A percentile compares a stretch with the other conserved stretches of the same genome.
Conservation (phyloP, 2,888 invertebrate species). For the Eustalomyia histrio region DNA sequence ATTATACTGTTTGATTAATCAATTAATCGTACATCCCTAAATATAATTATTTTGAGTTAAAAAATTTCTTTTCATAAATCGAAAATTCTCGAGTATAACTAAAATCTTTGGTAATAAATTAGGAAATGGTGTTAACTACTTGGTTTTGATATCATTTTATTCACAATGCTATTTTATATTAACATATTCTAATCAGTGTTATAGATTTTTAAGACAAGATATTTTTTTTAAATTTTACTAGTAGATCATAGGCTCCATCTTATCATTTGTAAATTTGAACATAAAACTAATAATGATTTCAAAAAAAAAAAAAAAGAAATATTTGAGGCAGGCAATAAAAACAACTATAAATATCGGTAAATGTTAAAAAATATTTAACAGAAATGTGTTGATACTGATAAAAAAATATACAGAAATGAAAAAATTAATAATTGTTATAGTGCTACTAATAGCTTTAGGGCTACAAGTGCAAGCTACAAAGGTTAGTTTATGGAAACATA, state of each 20-base stretch:
- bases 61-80: too few relatives aligned
- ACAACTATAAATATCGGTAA: not conserved
- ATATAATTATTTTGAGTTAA: too few relatives aligned
- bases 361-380: not conserved
- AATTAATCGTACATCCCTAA: too few relatives aligned
- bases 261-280: not conserved
- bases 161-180: not conserved
- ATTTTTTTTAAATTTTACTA: not conserved
- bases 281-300: not conserved
- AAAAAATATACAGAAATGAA: constrained; percentile 1
- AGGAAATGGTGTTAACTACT: too few relatives aligned
- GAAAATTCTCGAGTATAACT: too few relatives aligned
- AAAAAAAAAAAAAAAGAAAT: not conserved
- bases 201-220: not conserved
- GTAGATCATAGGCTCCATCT: not conserved
- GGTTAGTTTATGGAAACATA: not conserved
- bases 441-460: not conserved
- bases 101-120: too few relatives aligned
- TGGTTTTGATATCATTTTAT: too few relatives aligned
- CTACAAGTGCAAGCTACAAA: constrained; percentile 13
- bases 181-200: not conserved
- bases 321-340: not conserved
- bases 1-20: too few relatives aligned
- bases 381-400: not conserved
- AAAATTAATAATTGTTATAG: constrained; percentile 6